phyloP scores from a whole-genome alignment of 2,888 invertebrate genomes.

The Himalopsyche tibetana region DNA sequence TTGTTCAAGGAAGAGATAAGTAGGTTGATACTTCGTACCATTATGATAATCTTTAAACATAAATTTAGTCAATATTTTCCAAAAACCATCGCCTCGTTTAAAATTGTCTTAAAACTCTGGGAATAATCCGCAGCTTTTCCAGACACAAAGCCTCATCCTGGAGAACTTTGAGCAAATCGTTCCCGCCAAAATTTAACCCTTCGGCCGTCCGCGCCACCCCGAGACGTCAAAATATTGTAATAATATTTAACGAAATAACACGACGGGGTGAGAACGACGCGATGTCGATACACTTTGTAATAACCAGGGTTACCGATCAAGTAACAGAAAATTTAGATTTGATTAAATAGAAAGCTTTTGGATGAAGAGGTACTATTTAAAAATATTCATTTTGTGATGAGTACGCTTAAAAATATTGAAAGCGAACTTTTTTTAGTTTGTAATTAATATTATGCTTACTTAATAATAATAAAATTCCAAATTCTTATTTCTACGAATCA shows the following conservation, averaged over 20 bases:
- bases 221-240: constrained; percentile 57
- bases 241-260: constrained; percentile 59
- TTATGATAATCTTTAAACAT: constrained; percentile 41
- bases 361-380: too few relatives aligned
- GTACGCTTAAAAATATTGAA: too few relatives aligned
- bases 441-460: too few relatives aligned
- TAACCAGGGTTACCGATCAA: neutral
- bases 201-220: constrained; percentile 18
- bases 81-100: constrained; percentile 50
- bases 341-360: too few relatives aligned
- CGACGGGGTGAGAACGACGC: constrained; percentile 17
- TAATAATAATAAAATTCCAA: too few relatives aligned
- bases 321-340: too few relatives aligned
- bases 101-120: constrained; percentile 56
- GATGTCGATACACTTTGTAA: constrained; percentile 51
- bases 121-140: constrained; percentile 54
- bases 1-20: too few relatives aligned
- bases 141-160: constrained; percentile 57
- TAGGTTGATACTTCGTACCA: too few relatives aligned
- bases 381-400: too few relatives aligned
- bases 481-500: too few relatives aligned
- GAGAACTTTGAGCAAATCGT: constrained; percentile 53
- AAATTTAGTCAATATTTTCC: constrained; percentile 52
- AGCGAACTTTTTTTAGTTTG: too few relatives aligned
- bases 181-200: constrained; percentile 56